phyloP scores from a whole-genome alignment of 2,888 invertebrate genomes.

The Gastrophysa polygoni region DNA sequence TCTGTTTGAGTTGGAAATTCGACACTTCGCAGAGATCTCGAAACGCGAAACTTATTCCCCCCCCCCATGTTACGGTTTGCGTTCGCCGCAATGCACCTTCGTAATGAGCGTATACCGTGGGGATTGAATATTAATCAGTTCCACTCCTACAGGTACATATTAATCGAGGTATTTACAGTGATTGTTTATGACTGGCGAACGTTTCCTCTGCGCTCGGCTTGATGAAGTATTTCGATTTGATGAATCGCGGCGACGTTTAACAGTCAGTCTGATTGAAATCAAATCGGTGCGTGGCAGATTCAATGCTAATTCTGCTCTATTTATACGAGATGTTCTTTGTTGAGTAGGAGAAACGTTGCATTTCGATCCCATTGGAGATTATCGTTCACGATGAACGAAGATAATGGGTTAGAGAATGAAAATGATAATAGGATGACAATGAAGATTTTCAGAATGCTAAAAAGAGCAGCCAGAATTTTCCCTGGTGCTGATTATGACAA shows the following conservation, averaged over 20 bases:
- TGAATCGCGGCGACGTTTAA: slow-evolving; percentile 12
- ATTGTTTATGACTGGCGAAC: slow-evolving; percentile 19
- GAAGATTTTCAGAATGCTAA: too few relatives aligned
- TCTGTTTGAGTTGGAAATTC: too few relatives aligned
- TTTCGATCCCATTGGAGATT: too few relatives aligned
- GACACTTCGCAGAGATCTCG: neutral
- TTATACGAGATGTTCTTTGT: too few relatives aligned
- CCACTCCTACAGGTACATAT: slow-evolving; percentile 23
- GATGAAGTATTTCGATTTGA: slow-evolving; percentile 24
- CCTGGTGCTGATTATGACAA: too few relatives aligned
- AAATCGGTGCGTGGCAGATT: neutral
- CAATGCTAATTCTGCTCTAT: too few relatives aligned
- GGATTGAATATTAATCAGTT: slow-evolving; percentile 21
- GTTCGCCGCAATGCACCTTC: neutral
- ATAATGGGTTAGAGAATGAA: too few relatives aligned
- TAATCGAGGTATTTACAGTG: slow-evolving; percentile 23
- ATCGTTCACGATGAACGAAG: too few relatives aligned
- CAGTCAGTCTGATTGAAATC: neutral
- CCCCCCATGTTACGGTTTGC: neutral
- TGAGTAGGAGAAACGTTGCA: too few relatives aligned
- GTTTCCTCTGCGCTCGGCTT: slow-evolving; percentile 7
- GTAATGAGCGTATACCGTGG: slow-evolving; percentile 15
- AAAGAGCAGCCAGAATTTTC: too few relatives aligned
- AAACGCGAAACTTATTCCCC: neutral
- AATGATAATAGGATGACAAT: too few relatives aligned